Base-by-base conservation (phyloP, 2,888 invertebrate species). In the Apodemia duryi region DNA sequence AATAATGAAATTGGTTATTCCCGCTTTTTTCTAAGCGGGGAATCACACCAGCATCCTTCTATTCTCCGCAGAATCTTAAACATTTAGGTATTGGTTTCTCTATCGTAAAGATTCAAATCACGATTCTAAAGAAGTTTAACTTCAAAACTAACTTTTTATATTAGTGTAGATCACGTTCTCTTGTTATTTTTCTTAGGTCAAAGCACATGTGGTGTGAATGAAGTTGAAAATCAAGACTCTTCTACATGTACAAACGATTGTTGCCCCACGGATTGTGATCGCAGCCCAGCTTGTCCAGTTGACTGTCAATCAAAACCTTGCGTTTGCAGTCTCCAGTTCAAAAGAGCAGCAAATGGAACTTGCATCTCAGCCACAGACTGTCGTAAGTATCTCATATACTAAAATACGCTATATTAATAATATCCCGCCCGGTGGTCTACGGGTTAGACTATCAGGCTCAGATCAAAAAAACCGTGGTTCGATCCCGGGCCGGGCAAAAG, bases 301-400 rank as follows among this genome's bases (percentile, higher is more conserved):
- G 21, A 57, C 11, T 57, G 54, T 13, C 1, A 11, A 2, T 11
- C 54, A 2, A 57, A 57, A 6, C 32, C 54, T 4, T 57, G 54
- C 13, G 32, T 57, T 3, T 57, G 54, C 11, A 57, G 29, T 57
- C 32, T 11, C 0, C 54, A 57, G 29, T 57, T 57, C 29, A 28
- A 29, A 28, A 57, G 54, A 57, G 54, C 54, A 29, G 11, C 10
- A 35, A 61, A 38, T 61, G 38, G 41, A 41, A 21, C 41, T 1
- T 65, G 65, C 43, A 65, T 65, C 29, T 62, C 54, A 43, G 43
- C 62, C 28, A 43, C 21, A 28, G 10, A 61, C 11, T 51, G 60
- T 61, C 43, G 57, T 62, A 63, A 51, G 43, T 54, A 49, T 54
- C 21, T 21, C 21, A 21, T 21, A 21, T 21, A 21, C 21, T 21